phyloP scores from a whole-genome alignment of 2,113 vertebrate species.

The Gracilinanus agilis region DNA sequence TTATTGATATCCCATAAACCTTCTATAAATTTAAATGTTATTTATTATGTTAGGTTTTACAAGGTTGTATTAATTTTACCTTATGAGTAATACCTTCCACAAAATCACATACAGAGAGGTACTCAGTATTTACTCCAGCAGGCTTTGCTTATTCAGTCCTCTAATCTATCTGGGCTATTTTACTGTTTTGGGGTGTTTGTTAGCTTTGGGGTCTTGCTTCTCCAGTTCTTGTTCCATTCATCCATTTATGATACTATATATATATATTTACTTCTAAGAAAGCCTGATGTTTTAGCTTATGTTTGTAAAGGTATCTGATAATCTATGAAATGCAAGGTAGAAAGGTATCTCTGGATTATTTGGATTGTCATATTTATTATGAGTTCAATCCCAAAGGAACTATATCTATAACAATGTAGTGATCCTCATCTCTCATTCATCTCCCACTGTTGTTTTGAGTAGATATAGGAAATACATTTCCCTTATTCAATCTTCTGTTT shows the following conservation, averaged over 20 bases:
- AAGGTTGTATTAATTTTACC: background rate
- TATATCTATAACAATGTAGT: too few species aligned
- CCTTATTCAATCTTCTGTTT: background rate
- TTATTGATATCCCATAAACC: background rate
- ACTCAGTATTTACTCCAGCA: background rate
- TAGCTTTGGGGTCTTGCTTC: background rate
- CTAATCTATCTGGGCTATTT: background rate
- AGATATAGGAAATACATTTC: background rate
- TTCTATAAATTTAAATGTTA: background rate
- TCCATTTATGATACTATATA: accelerated
- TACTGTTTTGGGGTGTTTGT: too few species aligned
- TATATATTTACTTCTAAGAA: background rate
- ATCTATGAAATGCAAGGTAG: background rate
- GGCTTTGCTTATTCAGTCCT: background rate
- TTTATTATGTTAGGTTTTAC: background rate
- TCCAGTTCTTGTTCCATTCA: background rate
- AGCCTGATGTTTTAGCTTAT: too few species aligned
- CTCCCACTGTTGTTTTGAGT: background rate
- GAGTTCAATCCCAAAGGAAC: background rate
- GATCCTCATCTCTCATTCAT: background rate
- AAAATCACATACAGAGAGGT: background rate
- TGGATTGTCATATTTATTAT: too few species aligned
- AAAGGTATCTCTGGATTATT: background rate
- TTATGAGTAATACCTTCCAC: background rate
- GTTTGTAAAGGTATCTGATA: background rate